Evolutionary conservation across 2,797 vertebrate genomes (phyloP).

Genomic region (Manis pentadactyla): DNA sequence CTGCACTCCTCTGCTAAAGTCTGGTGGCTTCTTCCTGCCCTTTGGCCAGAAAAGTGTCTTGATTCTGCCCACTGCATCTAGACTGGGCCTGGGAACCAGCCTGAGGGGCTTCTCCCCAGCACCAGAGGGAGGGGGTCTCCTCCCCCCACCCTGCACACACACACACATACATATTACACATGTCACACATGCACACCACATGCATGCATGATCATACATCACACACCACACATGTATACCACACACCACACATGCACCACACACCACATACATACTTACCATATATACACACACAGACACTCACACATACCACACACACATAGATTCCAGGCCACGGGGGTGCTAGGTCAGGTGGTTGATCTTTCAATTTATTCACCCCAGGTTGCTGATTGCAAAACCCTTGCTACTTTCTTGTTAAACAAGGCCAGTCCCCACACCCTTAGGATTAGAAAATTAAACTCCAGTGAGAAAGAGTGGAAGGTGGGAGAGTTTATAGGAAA

Average conservation of each 20-base stretch:
- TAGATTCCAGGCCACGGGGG: neutral
- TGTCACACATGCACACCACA: neutral
- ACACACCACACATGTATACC: neutral
- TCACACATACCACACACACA: neutral
- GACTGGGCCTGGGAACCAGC: neutral
- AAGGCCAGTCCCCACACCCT: neutral
- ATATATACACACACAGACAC: neutral
- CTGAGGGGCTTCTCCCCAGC: neutral
- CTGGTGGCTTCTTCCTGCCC: constrained; percentile 19
- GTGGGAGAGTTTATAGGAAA: neutral
- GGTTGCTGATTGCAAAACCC: neutral
- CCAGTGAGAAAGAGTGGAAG: neutral
- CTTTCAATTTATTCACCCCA: neutral
- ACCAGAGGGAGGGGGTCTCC: neutral
- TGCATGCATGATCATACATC: too few species aligned
- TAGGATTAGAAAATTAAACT: neutral
- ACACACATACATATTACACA: too few species aligned
- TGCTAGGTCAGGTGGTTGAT: neutral
- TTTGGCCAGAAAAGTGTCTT: neutral
- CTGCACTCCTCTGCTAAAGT: neutral
- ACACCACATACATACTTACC: neutral
- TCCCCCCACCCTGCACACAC: neutral
- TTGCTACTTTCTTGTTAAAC: neutral
- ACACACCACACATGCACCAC: neutral
- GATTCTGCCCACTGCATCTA: neutral